Base-by-base conservation (phyloP, 1,140 invertebrate genomes). In the Yoshiicerus persimilis region DNA sequence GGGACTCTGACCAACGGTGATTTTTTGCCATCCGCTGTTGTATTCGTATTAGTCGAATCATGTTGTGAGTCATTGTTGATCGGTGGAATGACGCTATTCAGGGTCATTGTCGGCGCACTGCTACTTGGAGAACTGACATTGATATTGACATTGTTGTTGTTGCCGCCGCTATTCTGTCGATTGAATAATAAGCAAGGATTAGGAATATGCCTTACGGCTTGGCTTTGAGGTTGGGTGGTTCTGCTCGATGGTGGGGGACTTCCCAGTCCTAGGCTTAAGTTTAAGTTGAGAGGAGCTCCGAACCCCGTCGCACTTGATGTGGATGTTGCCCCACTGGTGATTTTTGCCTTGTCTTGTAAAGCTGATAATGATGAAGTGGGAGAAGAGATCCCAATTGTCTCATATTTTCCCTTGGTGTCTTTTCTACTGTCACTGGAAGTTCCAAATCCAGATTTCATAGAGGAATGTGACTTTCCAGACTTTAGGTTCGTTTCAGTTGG, bases 171-270 rank as follows among this genome's bases (percentile, higher is more conserved):
- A 86, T 87, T 87, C 38, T 91, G 90, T 77, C 92, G 89, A 86
- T 90, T 91, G 39, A 92, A 89, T 13, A 92, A 84, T 0, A 91
- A 90, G 0, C 92, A 92, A 11, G 92, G 92, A 88, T 92, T 92
- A 3, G 92, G 92, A 80, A 93, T 93, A 80, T 92, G 92, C 13
- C 92, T 87, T 4, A 93, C 92, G 36, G 86, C 90, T 85, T 92
- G 92, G 89, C 92, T 93, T 27, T 92, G 92, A 4, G 91, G 91
- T 80, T 92, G 92, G 80, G 86, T 86, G 38, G 64, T 89, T 83
- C 89, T 36, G n/a, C 41, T 38, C 47, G 88, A 41, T 16, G 87
- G 41, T 25, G 85, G 27, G 20, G 89, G 77, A n/a, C 27, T 86
- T 56, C 27, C 39, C 39, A 87, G 16, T 84, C 80, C 87, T 38